Conservation (phyloP, 1,140 invertebrate genomes). For the Lordiphosa stackelbergi region DNA sequence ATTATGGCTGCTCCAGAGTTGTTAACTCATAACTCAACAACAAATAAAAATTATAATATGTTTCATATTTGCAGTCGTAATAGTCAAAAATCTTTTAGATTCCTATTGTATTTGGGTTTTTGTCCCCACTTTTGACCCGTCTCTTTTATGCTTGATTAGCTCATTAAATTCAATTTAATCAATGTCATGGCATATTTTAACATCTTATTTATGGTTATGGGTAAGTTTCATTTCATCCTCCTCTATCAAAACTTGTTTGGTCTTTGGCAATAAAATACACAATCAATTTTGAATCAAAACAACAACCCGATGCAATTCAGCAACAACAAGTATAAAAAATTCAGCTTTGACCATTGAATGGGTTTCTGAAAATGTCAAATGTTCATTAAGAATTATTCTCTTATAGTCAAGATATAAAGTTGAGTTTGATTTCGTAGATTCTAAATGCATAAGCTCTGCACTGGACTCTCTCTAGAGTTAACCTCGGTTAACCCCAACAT, state of each 20-base stretch:
- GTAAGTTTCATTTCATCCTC: conserved; percentile 7
- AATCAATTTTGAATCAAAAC: not conserved
- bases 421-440: no score
- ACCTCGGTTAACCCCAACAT: conserved; percentile 44
- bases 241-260: conserved; percentile 26
- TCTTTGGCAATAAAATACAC: conserved; percentile 39
- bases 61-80: no score
- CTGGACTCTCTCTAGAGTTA: not conserved
- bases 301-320: conserved; percentile 36
- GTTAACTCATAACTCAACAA: no score
- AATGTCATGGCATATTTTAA: conserved; percentile 25
- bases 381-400: conserved; percentile 25
- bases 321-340: conserved; percentile 14
- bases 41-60: no score
- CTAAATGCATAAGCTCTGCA: no score
- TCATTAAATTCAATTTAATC: conserved; percentile 20
- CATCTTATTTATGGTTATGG: conserved; percentile 13
- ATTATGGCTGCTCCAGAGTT: no score
- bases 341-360: conserved; percentile 5
- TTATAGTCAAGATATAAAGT: conserved; percentile 19
- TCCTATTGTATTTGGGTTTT: no score
- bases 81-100: no score
- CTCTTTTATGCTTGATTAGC: conserved; percentile 2
- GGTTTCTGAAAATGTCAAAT: conserved; percentile 48
- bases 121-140: no score